A percentile compares a stretch with the other conserved stretches of the same genome.
Evolutionary conservation across 2,888 invertebrate genomes (phyloP).

Genomic region (Andrena hattorfiana): DNA sequence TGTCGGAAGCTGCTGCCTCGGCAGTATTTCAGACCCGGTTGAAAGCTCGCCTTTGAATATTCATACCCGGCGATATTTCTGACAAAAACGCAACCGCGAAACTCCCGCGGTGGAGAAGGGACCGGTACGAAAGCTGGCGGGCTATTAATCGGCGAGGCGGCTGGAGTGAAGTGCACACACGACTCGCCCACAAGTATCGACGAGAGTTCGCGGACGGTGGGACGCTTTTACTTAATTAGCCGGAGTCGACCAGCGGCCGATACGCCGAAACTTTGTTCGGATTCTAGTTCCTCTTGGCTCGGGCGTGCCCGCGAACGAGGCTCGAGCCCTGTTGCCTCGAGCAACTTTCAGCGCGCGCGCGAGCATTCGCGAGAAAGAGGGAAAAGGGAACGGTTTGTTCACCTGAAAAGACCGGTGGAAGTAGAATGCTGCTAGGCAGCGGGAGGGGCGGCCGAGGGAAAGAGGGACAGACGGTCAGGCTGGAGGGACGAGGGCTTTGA

Average conservation of each 20-base stretch:
- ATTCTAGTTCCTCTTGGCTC: not conserved
- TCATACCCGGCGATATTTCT: too few species aligned
- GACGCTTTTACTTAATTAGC: slow-evolving; percentile 47
- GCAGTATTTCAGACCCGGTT: too few species aligned
- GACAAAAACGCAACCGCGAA: too few species aligned
- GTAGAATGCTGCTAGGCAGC: slow-evolving; percentile 26
- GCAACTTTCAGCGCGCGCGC: slow-evolving; percentile 40
- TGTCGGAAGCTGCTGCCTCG: too few species aligned
- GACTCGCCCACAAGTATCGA: slow-evolving; percentile 1
- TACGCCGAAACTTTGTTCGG: slow-evolving; percentile 1
- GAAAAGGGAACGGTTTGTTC: slow-evolving; percentile 30
- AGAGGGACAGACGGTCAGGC: not conserved
- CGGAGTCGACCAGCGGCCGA: not conserved
- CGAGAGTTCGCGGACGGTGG: slow-evolving; percentile 9
- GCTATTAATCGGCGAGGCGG: not conserved
- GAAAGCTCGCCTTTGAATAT: too few species aligned
- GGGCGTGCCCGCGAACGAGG: not conserved
- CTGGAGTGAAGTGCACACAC: not conserved
- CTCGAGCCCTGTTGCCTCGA: slow-evolving; percentile 29
- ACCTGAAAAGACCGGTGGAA: slow-evolving; percentile 35
- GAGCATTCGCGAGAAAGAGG: not conserved
- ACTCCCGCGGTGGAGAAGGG: too few species aligned
- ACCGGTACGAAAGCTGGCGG: not conserved
- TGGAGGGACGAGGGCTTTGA: slow-evolving; percentile 38
- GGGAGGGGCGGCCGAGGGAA: slow-evolving; percentile 8